A percentile compares a stretch with the other conserved stretches of the same genome.
These are phyloP conservation scores for Pempheris klunzingeri DNA, from an alignment of 2,797 vertebrate species.

Conservation along the genomic window DNA sequence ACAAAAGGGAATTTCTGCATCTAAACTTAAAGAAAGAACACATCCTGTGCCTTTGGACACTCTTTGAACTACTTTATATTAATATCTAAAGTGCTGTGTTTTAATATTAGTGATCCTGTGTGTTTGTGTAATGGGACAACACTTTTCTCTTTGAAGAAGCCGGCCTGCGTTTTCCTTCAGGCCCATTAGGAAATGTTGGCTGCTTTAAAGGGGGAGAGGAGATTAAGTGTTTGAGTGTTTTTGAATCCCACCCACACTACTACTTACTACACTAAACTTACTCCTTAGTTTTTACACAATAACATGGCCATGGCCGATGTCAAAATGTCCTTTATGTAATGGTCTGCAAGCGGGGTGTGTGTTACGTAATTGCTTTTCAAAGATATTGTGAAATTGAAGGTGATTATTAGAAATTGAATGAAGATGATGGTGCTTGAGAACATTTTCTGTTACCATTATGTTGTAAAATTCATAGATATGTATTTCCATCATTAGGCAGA, in stretches of 20 bases:
- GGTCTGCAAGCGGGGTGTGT: not conserved
- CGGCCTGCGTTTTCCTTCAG: slow-evolving; percentile 1
- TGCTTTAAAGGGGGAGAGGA: not conserved
- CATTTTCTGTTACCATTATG: too few species aligned
- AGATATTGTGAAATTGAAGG: too few species aligned
- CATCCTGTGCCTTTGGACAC: not conserved
- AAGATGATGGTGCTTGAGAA: not conserved
- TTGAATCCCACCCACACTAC: slow-evolving; percentile 9
- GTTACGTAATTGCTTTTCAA: not conserved
- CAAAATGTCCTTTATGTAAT: not conserved
- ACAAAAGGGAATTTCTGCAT: not conserved
- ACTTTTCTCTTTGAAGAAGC: slow-evolving; percentile 14
- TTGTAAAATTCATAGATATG: not conserved
- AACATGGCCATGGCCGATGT: not conserved
- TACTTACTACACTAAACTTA: too few species aligned
- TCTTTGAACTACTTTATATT: slow-evolving; percentile 2
- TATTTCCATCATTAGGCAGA: not conserved
- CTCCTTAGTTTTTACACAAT: not conserved
- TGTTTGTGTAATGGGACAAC: slow-evolving; percentile 21
- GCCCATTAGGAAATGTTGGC: slow-evolving; percentile 9
- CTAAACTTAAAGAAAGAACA: not conserved
- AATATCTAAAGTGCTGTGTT: not conserved
- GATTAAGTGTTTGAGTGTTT: slow-evolving; percentile 15
- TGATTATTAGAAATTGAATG: not conserved
- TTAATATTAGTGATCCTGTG: slow-evolving; percentile 12